Percentiles rank a stretch among this genome's conserved stretches.
These are phyloP conservation scores for Macrobrachium rosenbergii DNA, from an alignment of 1,140 invertebrate species.

Conservation along the genomic window DNA sequence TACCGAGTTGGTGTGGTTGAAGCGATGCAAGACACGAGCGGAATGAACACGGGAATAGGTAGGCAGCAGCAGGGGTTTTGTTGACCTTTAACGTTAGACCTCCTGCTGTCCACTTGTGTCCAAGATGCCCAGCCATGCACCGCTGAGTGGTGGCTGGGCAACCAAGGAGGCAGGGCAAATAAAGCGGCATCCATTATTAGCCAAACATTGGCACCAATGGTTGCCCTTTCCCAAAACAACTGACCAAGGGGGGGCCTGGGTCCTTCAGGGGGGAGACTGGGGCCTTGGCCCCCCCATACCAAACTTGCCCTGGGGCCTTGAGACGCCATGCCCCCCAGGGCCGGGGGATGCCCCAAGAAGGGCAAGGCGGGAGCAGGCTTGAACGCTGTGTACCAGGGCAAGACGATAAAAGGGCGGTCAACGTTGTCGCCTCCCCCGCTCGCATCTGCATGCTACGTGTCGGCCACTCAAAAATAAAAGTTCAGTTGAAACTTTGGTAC, in stretches of 20 bases:
- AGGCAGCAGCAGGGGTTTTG: constrained; percentile 58
- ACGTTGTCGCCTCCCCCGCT: constrained; percentile 41
- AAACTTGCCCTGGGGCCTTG: constrained; percentile 50
- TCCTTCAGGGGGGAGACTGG: constrained; percentile 64
- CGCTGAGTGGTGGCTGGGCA: constrained; percentile 49
- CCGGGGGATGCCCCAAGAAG: constrained; percentile 59
- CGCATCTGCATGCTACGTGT: constrained; percentile 52
- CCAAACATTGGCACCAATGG: constrained; percentile 23
- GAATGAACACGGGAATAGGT: constrained; percentile 7
- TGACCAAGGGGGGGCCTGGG: constrained; percentile 58
- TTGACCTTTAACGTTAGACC: constrained; percentile 57
- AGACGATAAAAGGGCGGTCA: constrained; percentile 34
- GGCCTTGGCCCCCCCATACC: constrained; percentile 57
- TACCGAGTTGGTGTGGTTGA: constrained; percentile 61
- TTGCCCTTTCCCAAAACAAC: constrained; percentile 39
- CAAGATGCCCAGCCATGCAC: constrained; percentile 38
- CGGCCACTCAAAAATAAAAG: constrained; percentile 61
- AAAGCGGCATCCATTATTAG: constrained; percentile 17
- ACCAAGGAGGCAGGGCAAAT: constrained; percentile 49
- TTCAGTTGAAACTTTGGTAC: constrained; percentile 63
- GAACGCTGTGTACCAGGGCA: constrained; percentile 42
- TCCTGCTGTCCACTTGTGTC: constrained; percentile 51
- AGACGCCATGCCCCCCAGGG: constrained; percentile 58
- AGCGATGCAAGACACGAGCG: constrained; percentile 55
- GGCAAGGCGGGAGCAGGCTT: constrained; percentile 53